Evolutionary conservation across 2,797 vertebrate species (phyloP).

Genomic region (Darevskia mixta): DNA sequence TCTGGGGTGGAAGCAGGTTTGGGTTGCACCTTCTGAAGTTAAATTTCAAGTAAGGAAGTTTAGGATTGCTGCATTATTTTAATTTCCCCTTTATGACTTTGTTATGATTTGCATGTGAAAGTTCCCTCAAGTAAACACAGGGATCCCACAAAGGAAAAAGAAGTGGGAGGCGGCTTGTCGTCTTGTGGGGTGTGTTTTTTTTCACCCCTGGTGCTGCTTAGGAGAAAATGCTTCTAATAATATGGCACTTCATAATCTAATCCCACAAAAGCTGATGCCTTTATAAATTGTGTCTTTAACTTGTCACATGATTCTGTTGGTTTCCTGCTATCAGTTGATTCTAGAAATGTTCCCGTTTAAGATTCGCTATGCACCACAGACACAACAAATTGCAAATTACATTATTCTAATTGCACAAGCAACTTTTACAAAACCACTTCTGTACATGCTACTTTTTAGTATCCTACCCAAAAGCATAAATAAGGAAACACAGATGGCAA

Average conservation of each 20-base stretch:
- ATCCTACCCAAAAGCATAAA: not conserved
- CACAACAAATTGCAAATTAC: not conserved
- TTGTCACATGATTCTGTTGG: not conserved
- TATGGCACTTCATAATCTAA: not conserved
- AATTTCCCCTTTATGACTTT: no score
- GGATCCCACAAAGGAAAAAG: no score
- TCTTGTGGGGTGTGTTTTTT: no score
- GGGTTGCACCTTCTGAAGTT: no score
- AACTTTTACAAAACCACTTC: not conserved
- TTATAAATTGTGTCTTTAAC: not conserved
- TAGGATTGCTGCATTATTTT: no score
- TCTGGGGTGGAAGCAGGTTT: no score
- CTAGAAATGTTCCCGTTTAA: not conserved
- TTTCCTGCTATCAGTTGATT: no score
- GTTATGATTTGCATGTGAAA: no score
- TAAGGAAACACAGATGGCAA: not conserved
- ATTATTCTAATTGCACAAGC: not conserved
- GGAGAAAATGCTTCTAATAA: not conserved
- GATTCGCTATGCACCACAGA: not conserved
- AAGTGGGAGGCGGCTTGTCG: no score
- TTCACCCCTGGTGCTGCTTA: no score
- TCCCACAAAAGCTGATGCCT: not conserved
- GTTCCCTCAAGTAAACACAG: no score
- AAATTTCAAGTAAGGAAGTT: no score
- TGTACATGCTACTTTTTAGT: not conserved